Percentiles rank a stretch among this genome's conserved stretches.
Conservation (phyloP, 2,888 invertebrate genomes). For the Dermolepida albohirtum region DNA sequence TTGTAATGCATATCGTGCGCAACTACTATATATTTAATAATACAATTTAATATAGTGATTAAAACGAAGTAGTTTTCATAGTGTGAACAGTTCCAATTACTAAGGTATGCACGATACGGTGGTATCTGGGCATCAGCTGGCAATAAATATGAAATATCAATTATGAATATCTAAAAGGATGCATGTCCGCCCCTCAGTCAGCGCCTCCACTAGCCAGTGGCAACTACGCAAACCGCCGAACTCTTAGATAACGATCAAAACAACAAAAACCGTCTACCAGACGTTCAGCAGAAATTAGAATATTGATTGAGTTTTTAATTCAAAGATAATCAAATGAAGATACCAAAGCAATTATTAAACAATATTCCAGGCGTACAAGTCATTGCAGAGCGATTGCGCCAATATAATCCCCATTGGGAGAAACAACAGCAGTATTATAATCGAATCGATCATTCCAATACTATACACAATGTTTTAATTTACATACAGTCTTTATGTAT, state of each 20-base stretch:
- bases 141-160: slow-evolving; percentile 57
- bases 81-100: slow-evolving; percentile 35
- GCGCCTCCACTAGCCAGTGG: slow-evolving; percentile 47
- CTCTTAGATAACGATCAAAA: slow-evolving; percentile 22
- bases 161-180: slow-evolving; percentile 61
- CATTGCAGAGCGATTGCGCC: slow-evolving; percentile 8
- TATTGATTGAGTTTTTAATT: slow-evolving; percentile 44
- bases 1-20: neutral
- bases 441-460: no score
- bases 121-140: slow-evolving; percentile 24
- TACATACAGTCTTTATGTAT: no score
- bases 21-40: slow-evolving; percentile 13
- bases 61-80: slow-evolving; percentile 17
- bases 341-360: slow-evolving; percentile 33
- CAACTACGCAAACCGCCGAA: slow-evolving; percentile 34
- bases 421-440: no score
- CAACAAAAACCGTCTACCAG: slow-evolving; percentile 21
- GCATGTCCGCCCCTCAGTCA: slow-evolving; percentile 57
- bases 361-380: slow-evolving; percentile 17
- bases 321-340: slow-evolving; percentile 44
- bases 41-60: neutral
- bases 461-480: no score
- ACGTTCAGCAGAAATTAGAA: slow-evolving; percentile 43
- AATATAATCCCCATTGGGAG: no score
- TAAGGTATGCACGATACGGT: slow-evolving; percentile 24